A percentile compares a stretch with the other conserved stretches of the same genome.
phyloP scores from a whole-genome alignment of 2,113 vertebrate genomes.

The Coturnix japonica region DNA sequence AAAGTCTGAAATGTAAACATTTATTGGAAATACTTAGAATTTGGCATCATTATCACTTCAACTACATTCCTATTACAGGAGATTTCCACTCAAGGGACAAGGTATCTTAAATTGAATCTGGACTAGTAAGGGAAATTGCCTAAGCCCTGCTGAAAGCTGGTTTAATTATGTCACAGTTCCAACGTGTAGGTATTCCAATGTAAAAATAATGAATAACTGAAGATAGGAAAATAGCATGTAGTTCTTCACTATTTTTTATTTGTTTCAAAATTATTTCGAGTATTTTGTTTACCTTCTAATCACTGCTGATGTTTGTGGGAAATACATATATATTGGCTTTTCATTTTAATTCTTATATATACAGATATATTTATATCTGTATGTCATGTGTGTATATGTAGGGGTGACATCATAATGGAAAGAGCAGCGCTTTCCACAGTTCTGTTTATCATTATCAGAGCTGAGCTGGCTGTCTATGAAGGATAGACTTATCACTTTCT shows the following conservation, averaged over 20 bases:
- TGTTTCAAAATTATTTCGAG: background rate
- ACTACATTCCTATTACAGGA: background rate
- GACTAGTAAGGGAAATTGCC: background rate
- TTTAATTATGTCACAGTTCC: background rate
- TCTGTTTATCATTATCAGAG: background rate
- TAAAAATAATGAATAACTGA: background rate
- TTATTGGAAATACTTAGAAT: background rate
- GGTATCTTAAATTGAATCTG: background rate
- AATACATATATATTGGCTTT: background rate
- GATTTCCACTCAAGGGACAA: background rate
- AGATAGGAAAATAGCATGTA: background rate
- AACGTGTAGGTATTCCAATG: background rate
- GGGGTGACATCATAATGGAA: background rate
- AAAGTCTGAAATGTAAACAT: background rate
- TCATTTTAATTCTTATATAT: slow-evolving; percentile 5
- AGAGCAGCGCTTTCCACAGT: background rate
- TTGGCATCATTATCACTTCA: background rate
- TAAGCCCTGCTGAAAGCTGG: background rate
- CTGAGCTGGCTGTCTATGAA: background rate
- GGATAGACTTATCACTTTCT: background rate
- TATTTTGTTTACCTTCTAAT: background rate
- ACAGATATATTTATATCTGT: background rate
- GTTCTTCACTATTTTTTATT: background rate
- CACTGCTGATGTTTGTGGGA: background rate
- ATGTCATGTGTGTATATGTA: background rate